Evolutionary conservation across 2,888 invertebrate species (phyloP), one percentile per base, ranked within the genome.

Genomic region (Lochmaea crataegi): DNA sequence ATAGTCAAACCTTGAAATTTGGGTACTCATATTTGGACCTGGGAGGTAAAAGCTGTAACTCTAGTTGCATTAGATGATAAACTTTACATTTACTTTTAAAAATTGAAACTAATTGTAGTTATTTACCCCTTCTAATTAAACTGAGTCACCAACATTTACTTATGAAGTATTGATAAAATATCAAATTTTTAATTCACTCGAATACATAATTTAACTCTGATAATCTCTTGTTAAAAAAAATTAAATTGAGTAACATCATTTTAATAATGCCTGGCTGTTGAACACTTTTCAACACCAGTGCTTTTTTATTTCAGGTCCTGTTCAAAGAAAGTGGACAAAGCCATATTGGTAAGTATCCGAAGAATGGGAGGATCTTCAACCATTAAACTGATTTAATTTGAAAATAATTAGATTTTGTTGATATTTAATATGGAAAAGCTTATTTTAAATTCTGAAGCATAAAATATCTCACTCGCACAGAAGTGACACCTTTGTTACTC

Each of bases 271-370:
- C 92, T 89, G 89, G 89, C 88, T 88, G 87, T 87, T 89, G 89
- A 88, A 86, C 86, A 86, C 86, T 87, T 89, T 91, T 94, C 92
- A 94, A 94, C 94, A 94, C 94, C 94, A 94, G 94, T 94, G 90
- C 93, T 94, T 94, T 94, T 82, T 82, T 78, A 83, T 82, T 83
- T 81, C 83, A 83, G 83, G 80, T 82, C 75, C 76, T 73, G 76
- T 42, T 53, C 75, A 65, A 51, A 72, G 72, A 68, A 58, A 57
- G 48, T 56, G 61, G 41, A 71, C 72, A 14, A 63, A 38, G 64
- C 65, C 38, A 32, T 63, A 58, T 58, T 74, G 79, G 79, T 80
- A 78, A 79, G 80, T 79, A 66, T 65, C 41, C 42, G 18, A 68
- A 57, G 67, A 72, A 22, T 56, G 61, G 57, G 61, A 68, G 18